These are phyloP conservation scores for Macrocentrus cingulum DNA, from an alignment of 1,140 invertebrate genomes.

Conservation along the genomic window DNA sequence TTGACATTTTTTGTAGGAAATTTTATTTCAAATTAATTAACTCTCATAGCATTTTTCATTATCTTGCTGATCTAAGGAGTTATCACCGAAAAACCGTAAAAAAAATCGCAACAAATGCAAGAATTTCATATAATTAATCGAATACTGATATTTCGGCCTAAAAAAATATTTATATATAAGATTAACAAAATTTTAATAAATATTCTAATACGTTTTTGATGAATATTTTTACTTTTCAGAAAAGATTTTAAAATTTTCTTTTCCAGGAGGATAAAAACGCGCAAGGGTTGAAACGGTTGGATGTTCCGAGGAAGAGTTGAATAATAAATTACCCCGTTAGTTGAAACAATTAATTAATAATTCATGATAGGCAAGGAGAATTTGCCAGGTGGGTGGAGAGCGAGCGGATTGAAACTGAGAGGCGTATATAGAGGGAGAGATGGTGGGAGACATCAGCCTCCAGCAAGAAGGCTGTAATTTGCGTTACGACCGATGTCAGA, in stretches of 20 bases:
- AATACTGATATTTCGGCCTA: no score
- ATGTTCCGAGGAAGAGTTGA: constrained; percentile 43
- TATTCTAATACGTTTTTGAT: no score
- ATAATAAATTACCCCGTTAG: constrained; percentile 58
- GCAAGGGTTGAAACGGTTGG: constrained; percentile 13
- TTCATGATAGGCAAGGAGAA: constrained; percentile 57
- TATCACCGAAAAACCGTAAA: no score
- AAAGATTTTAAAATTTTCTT: constrained; percentile 1
- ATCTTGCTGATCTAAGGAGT: no score
- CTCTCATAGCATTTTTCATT: no score
- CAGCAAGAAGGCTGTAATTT: constrained; percentile 50
- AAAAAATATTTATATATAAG: no score
- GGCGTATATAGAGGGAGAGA: constrained; percentile 16
- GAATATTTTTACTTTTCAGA: no score
- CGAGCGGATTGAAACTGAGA: constrained; percentile 30
- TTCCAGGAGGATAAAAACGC: constrained; percentile 26
- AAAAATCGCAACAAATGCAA: no score
- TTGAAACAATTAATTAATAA: constrained; percentile 63
- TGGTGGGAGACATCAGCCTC: constrained; percentile 30
- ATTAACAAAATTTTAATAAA: no score
- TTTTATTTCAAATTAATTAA: no score
- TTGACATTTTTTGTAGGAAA: no score
- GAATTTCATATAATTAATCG: no score
- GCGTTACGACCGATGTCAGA: constrained; percentile 51
- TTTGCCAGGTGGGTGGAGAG: constrained; percentile 43